Conservation (phyloP, 1,140 invertebrate genomes). For the Probaryconus sp. region DNA sequence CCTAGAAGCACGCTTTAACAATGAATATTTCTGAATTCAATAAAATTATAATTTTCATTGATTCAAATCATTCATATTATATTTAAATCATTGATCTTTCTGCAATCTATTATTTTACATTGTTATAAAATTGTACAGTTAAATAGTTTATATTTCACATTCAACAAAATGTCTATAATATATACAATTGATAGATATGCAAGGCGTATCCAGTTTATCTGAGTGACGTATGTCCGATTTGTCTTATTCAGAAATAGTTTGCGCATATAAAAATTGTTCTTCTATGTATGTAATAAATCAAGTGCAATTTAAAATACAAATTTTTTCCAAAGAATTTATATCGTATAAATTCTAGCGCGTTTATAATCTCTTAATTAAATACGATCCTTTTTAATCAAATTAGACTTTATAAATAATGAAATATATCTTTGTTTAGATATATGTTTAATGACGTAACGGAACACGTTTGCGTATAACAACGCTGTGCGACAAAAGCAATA, state of each 20-base stretch:
- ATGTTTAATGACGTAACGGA: conserved; percentile 43
- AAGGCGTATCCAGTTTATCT: conserved; percentile 10
- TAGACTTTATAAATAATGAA: conserved; percentile 29
- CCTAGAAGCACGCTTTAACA: not conserved
- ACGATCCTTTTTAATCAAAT: no score
- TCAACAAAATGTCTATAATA: no score
- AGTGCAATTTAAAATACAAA: no score
- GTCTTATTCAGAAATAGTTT: conserved; percentile 1
- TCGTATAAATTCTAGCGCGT: conserved; percentile 21
- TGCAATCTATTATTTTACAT: no score
- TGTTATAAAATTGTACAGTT: no score
- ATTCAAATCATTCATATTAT: no score
- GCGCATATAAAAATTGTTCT: conserved; percentile 11
- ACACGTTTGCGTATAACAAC: not conserved
- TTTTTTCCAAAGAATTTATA: conserved; percentile 23
- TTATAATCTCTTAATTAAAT: no score
- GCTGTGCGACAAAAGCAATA: conserved; percentile 49
- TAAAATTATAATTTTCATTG: no score
- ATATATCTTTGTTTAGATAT: no score
- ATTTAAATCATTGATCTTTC: no score
- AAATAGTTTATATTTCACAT: no score
- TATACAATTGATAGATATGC: conserved; percentile 37
- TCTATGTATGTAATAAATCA: conserved; percentile 22
- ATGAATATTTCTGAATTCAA: not conserved
- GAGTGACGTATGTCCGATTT: no score